Base-by-base conservation (phyloP, 2,113 vertebrate species). In the Struthio camelus region DNA sequence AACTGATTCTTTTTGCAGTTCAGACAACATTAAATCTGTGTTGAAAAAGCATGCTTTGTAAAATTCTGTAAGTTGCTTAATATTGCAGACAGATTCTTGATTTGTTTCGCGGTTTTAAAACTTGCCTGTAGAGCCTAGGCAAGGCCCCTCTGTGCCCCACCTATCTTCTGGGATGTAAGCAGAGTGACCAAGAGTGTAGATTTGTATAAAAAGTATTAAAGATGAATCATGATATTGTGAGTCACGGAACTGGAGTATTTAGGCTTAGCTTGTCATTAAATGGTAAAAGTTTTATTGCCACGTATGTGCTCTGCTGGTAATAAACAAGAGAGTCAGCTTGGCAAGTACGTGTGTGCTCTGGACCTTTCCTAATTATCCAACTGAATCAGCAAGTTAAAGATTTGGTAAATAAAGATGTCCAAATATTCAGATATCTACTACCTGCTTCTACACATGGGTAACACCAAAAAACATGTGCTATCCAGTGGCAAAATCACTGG, bases 401-500 rank as follows among this genome's bases (percentile, higher is more conserved):
- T 46, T 77, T 51, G 30, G 30, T 51, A 40, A 82, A 94, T 78
- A 87, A 97, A 96, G 95, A 94, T 58, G 71, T 96, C 89, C 80
- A 95, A 76, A 94, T 96, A 97, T 96, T 96, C 92, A 95, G 54
- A 81, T 96, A 90, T 48, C 40, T 85, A 54, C 65, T 93, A 90
- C 88, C 72, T 95, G 76, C 80, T 71, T 96, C 94, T 95, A 94
- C 91, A 93, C 91, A 48, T 69, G 64, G 85, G 32, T 80, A 78
- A 92, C 87, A 73, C 65, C 46, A 73, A 81, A 91, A 92, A 91
- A 91, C 85, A 94, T 84, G 56, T 95, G 84, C 95, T 94, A 92
- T 96, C 79, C 87, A 46, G 70, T 97, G 89, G 87, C 89, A 95
- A 96, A 95, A 94, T 93, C 90, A 92, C 92, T 97, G 96, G 93